These are phyloP conservation scores for Heliopora coerulea DNA, from an alignment of 92 coral and sea anemone genomes.

Conservation along the genomic window DNA sequence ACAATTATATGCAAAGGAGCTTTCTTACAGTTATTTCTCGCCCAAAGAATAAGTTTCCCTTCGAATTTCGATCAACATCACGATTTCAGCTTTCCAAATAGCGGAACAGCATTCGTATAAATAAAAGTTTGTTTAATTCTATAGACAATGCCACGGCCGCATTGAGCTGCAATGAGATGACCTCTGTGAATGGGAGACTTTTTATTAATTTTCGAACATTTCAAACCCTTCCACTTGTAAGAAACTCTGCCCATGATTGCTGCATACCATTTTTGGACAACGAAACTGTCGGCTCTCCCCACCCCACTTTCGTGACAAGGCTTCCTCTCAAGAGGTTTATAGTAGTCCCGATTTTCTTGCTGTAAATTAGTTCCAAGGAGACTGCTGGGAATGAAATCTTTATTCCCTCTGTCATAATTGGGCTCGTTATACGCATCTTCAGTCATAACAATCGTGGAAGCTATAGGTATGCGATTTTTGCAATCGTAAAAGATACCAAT, in stretches of 20 bases:
- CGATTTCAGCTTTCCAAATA: constrained; percentile 47
- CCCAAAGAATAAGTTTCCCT: constrained; percentile 35
- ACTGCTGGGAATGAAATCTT: not conserved
- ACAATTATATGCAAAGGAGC: constrained; percentile 57
- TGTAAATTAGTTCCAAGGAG: constrained; percentile 24
- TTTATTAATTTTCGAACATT: not conserved
- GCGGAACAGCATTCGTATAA: constrained; percentile 58
- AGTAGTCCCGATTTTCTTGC: constrained; percentile 44
- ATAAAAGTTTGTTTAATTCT: constrained; percentile 35
- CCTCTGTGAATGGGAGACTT: constrained; percentile 43
- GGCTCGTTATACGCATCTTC: constrained; percentile 11
- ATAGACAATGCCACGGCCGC: constrained; percentile 14
- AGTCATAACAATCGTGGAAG: constrained; percentile 46
- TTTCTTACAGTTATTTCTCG: constrained; percentile 25
- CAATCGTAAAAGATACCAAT: constrained; percentile 43
- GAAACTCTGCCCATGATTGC: not conserved
- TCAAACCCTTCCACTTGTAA: not conserved
- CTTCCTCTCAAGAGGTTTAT: not conserved
- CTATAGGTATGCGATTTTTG: constrained; percentile 46
- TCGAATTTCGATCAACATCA: constrained; percentile 37
- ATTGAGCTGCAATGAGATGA: constrained; percentile 48
- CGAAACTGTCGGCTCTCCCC: not conserved
- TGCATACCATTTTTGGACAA: constrained; percentile 33
- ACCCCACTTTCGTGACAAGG: constrained; percentile 42
- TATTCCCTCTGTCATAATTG: constrained; percentile 1